Evolutionary conservation across 30 jellyfish, hydroid and myxozoan genomes (phyloP).

Genomic region (Pseudorhiza aurosa): DNA sequence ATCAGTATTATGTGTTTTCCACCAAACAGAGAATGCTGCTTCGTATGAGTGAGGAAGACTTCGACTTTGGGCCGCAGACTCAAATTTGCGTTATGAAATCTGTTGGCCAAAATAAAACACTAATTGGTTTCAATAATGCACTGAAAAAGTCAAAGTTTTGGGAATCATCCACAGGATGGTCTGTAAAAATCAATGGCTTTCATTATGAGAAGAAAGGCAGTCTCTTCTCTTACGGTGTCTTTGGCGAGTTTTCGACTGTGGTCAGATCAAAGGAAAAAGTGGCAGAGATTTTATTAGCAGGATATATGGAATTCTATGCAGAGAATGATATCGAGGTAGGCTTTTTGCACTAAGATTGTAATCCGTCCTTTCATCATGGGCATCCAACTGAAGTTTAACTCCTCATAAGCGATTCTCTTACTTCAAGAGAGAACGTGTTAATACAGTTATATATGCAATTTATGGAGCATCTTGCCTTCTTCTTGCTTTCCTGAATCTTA

Average conservation of each 20-base stretch:
- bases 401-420: no score
- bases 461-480: no score
- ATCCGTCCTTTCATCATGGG: no score
- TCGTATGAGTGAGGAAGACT: constrained; percentile 45
- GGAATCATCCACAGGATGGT: constrained; percentile 37
- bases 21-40: constrained; percentile 39
- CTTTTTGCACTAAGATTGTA: no score
- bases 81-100: constrained; percentile 46
- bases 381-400: no score
- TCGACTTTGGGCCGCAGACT: constrained; percentile 3
- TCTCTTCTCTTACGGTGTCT: neutral
- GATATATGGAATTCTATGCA: constrained; percentile 1
- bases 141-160: neutral
- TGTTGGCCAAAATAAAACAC: constrained; percentile 6
- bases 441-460: no score
- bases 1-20: constrained; percentile 6
- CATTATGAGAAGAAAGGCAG: neutral
- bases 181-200: constrained; percentile 32
- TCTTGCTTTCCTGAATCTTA: no score
- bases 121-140: constrained; percentile 37
- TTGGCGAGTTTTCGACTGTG: constrained; percentile 32
- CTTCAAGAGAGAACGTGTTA: no score
- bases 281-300: neutral
- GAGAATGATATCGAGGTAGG: neutral
- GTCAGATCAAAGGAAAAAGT: neutral